Evolutionary conservation across 2,113 vertebrate genomes (phyloP).

Genomic region (Lycaon pictus): DNA sequence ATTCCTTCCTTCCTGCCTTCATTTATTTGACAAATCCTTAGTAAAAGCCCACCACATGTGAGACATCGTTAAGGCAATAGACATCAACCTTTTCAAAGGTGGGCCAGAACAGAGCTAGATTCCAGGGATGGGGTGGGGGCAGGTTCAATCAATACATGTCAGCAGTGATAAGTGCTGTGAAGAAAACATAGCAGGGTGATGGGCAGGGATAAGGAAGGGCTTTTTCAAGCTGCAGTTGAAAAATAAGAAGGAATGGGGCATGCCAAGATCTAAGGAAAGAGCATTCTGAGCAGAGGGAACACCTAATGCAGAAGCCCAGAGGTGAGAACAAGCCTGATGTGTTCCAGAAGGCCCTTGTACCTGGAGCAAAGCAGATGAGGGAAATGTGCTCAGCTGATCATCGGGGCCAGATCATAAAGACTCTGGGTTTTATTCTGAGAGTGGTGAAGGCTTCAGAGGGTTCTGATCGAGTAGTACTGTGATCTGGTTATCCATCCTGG

Average conservation of each 20-base stretch:
- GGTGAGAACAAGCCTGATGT: background rate
- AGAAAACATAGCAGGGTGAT: background rate
- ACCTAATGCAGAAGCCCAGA: background rate
- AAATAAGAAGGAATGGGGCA: background rate
- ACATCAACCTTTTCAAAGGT: background rate
- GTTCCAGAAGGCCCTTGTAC: background rate
- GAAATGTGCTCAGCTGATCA: background rate
- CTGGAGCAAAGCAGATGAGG: background rate
- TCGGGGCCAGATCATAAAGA: background rate
- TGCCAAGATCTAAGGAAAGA: background rate
- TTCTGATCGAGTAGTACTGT: background rate
- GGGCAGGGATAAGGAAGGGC: background rate
- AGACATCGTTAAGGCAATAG: background rate
- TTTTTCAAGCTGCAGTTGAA: conserved; percentile 25
- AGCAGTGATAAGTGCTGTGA: background rate
- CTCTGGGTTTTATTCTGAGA: background rate
- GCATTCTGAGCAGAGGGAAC: background rate
- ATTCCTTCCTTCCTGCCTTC: background rate
- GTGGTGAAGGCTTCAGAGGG: background rate
- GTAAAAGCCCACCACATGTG: background rate
- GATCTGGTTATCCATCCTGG: background rate
- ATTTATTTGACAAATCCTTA: background rate
- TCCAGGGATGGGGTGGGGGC: background rate
- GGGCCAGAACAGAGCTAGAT: background rate
- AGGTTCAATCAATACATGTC: background rate